A percentile compares a stretch with the other conserved stretches of the same genome.
phyloP scores from a whole-genome alignment of 2,113 vertebrate species.

The Balaeniceps rex region DNA sequence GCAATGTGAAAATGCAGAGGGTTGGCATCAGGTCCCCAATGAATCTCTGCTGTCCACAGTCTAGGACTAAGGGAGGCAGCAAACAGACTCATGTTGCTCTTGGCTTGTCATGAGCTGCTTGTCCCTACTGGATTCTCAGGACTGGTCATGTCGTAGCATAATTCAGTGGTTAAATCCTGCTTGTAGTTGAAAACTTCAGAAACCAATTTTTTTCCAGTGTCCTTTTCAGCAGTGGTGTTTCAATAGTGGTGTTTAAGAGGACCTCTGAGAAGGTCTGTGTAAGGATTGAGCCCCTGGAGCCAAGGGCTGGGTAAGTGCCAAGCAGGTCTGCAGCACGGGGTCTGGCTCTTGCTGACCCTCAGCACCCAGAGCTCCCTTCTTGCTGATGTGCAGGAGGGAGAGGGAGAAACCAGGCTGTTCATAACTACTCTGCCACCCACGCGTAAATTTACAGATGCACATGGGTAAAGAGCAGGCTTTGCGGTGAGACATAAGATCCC shows the following conservation, averaged over 20 bases:
- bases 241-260: background rate
- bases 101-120: background rate
- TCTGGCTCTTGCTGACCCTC: background rate
- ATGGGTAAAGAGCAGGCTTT: background rate
- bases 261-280: background rate
- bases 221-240: background rate
- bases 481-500: background rate
- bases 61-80: background rate
- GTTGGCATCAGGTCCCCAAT: background rate
- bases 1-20: background rate
- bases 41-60: background rate
- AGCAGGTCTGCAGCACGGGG: background rate
- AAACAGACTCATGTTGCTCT: background rate
- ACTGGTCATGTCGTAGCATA: background rate
- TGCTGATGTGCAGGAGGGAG: background rate
- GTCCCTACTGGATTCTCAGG: background rate
- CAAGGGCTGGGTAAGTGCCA: background rate
- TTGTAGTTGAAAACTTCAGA: background rate
- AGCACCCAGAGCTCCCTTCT: background rate
- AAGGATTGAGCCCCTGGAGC: background rate
- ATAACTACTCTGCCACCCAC: background rate
- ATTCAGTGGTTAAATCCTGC: background rate
- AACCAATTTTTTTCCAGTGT: background rate
- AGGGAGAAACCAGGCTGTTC: background rate
- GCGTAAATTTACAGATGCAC: background rate